A percentile compares a stretch with the other conserved stretches of the same genome.
phyloP scores from a whole-genome alignment of 2,797 vertebrate species.

The Gymnothorax javanicus region DNA sequence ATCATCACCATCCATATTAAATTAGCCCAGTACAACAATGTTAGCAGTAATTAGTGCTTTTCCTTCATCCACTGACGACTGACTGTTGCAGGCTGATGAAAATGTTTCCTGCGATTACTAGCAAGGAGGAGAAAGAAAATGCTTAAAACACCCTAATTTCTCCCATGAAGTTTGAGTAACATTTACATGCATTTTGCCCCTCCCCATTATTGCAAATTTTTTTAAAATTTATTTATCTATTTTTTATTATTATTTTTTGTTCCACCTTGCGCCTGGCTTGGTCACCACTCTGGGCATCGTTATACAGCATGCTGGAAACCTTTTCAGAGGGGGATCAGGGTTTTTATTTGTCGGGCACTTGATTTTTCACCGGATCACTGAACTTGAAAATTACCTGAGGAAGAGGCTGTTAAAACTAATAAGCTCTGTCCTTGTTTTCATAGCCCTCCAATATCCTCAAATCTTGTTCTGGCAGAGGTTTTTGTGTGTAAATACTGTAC shows the following conservation, averaged over 20 bases:
- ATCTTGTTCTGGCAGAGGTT: neutral
- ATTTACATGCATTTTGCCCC: neutral
- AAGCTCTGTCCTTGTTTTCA: neutral
- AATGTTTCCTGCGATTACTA: too few species aligned
- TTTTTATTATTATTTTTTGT: neutral
- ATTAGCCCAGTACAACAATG: too few species aligned
- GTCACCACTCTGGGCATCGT: neutral
- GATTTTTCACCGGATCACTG: slow-evolving; percentile 11
- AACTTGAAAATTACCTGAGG: slow-evolving; percentile 27
- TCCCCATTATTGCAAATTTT: neutral
- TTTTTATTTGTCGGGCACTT: neutral
- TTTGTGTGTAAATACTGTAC: neutral
- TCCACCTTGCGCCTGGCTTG: neutral
- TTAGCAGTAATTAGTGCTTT: too few species aligned
- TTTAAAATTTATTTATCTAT: too few species aligned
- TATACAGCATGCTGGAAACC: neutral
- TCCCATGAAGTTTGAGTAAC: too few species aligned
- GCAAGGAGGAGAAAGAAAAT: too few species aligned
- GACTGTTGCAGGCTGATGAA: too few species aligned
- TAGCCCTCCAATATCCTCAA: neutral
- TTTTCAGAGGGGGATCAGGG: neutral
- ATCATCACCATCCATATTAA: too few species aligned
- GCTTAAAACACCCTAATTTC: too few species aligned
- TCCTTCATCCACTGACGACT: too few species aligned
- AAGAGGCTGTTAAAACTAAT: slow-evolving; percentile 10